These are phyloP conservation scores for Epinephelus lanceolatus DNA, from an alignment of 2,113 vertebrate genomes.

Conservation along the genomic window DNA sequence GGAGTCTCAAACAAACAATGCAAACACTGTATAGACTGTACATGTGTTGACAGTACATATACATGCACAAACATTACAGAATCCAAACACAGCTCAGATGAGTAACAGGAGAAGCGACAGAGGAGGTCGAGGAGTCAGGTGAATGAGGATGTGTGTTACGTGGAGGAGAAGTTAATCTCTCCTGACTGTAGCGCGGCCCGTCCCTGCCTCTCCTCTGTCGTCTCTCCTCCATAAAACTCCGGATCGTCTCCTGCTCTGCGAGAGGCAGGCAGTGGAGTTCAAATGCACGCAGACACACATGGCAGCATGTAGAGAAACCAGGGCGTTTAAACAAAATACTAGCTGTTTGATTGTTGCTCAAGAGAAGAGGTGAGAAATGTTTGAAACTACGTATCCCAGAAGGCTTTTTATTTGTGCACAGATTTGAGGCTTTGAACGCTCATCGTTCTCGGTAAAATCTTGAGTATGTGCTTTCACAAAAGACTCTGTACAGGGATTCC, in stretches of 20 bases:
- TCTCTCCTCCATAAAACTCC: constrained; percentile 41
- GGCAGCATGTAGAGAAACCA: background rate
- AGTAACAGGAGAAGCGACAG: constrained; percentile 50
- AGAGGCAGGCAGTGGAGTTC: constrained; percentile 10
- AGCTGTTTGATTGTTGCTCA: constrained; percentile 30
- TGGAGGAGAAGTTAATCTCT: constrained; percentile 70
- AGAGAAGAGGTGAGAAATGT: background rate
- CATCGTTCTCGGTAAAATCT: constrained; percentile 5
- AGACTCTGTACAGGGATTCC: constrained; percentile 9
- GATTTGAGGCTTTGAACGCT: constrained; percentile 12
- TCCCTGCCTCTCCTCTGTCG: constrained; percentile 53
- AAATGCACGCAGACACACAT: background rate
- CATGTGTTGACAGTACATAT: background rate
- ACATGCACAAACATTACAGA: constrained; percentile 20
- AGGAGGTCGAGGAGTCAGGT: constrained; percentile 52
- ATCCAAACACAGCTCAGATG: constrained; percentile 26
- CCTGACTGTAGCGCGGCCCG: constrained; percentile 62
- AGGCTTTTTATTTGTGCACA: constrained; percentile 26
- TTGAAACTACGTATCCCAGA: constrained; percentile 11
- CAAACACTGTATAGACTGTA: background rate
- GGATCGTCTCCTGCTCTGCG: constrained; percentile 31
- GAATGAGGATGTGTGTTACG: constrained; percentile 58
- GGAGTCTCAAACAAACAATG: background rate
- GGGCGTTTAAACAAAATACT: constrained; percentile 11
- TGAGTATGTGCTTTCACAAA: constrained; percentile 6